These are phyloP conservation scores for Diabrotica virgifera DNA, from an alignment of 1,140 invertebrate genomes.

Conservation along the genomic window DNA sequence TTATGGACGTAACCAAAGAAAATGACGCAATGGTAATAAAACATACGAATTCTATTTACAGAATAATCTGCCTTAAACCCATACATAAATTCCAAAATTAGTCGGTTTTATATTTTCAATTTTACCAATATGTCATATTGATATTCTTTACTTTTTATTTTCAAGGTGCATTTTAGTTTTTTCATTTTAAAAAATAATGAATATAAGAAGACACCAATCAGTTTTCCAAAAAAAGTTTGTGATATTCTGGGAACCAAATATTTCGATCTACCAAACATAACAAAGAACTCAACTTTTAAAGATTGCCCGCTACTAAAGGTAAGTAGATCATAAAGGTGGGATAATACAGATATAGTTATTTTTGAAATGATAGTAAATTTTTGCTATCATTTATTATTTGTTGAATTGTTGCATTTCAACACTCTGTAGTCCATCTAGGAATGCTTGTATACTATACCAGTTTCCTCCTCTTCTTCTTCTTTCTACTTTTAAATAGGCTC, in stretches of 20 bases:
- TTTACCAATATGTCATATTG: too few relatives aligned
- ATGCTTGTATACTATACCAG: too few relatives aligned
- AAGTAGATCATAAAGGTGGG: not conserved
- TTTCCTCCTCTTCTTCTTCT: too few relatives aligned
- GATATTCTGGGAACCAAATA: not conserved
- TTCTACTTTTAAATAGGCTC: too few relatives aligned
- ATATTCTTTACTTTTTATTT: conserved; percentile 4
- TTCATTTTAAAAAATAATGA: conserved; percentile 8
- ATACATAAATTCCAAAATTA: too few relatives aligned
- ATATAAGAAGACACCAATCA: conserved; percentile 8
- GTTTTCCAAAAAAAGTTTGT: conserved; percentile 4
- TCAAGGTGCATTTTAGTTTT: not conserved
- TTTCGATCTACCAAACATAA: conserved; percentile 8
- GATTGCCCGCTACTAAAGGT: not conserved
- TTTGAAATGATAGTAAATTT: not conserved
- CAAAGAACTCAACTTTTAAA: not conserved
- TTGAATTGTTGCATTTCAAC: too few relatives aligned
- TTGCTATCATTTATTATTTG: not conserved
- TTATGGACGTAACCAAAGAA: too few relatives aligned
- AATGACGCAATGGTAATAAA: too few relatives aligned
- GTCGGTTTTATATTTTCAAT: too few relatives aligned
- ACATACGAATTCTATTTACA: too few relatives aligned
- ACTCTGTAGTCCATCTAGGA: too few relatives aligned
- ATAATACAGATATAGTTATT: not conserved
- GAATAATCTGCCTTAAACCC: too few relatives aligned